phyloP scores from a whole-genome alignment of 2,113 vertebrate genomes.

The Haplochromis burtoni region DNA sequence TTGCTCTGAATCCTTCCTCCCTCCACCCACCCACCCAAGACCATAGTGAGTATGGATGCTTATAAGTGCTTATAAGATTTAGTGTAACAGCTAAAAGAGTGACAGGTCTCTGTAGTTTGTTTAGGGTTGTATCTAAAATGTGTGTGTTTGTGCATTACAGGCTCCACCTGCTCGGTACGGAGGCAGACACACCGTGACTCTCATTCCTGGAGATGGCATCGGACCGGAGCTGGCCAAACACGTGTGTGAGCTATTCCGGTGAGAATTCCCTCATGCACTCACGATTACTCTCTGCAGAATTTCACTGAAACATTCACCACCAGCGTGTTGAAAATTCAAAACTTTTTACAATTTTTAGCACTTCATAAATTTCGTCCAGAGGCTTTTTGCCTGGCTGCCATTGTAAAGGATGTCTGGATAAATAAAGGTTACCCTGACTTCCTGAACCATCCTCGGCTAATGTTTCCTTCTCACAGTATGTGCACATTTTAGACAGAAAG shows the following conservation, averaged over 20 bases:
- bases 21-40: not conserved
- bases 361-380: not conserved
- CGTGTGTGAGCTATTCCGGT: constrained; percentile 80
- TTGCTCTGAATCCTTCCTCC: not conserved
- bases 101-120: not conserved
- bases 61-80: not conserved
- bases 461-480: not conserved
- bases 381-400: not conserved
- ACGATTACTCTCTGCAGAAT: not conserved
- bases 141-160: not conserved
- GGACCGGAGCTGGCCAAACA: constrained; percentile 79
- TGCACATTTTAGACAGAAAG: not conserved
- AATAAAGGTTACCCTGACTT: not conserved
- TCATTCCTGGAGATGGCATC: constrained; percentile 83
- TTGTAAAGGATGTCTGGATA: not conserved
- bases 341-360: not conserved
- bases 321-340: not conserved
- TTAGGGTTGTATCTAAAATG: not conserved
- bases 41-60: constrained; percentile 49
- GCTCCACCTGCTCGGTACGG: constrained; percentile 80
- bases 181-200: constrained; percentile 80
- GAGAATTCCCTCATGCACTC: not conserved
- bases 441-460: rapidly evolving
- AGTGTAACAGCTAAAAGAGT: not conserved
- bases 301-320: not conserved